Conservation (phyloP, 1,140 invertebrate genomes). For the Helicoverpa armigera region DNA sequence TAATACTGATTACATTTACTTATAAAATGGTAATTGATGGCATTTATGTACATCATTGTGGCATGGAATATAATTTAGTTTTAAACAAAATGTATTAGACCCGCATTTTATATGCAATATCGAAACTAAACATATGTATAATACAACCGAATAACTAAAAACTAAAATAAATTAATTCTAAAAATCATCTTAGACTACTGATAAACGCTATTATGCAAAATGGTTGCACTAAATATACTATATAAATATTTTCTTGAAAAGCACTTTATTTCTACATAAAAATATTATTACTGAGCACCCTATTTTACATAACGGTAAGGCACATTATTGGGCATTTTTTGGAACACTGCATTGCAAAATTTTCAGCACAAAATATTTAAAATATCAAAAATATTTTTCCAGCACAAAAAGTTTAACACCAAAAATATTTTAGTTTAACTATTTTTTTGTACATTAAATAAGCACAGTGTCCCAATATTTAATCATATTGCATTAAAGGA, state of each 20-base stretch:
- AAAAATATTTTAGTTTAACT: neutral
- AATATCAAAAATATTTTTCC: neutral
- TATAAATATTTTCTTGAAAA: conserved; percentile 50
- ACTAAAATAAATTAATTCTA: conserved; percentile 71
- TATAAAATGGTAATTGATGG: conserved; percentile 81
- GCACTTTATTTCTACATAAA: conserved; percentile 49
- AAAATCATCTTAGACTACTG: conserved; percentile 51
- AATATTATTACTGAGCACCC: conserved; percentile 64
- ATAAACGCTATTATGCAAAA: conserved; percentile 61
- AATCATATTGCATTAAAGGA: conserved; percentile 35
- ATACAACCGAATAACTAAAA: conserved; percentile 69
- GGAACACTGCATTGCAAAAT: neutral
- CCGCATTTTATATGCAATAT: conserved; percentile 70
- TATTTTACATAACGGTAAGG: conserved; percentile 67
- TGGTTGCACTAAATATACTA: conserved; percentile 43
- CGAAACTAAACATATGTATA: conserved; percentile 72
- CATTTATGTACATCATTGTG: conserved; percentile 76
- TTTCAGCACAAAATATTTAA: neutral
- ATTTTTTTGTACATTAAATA: neutral
- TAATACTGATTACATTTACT: conserved; percentile 85
- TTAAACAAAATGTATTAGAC: conserved; percentile 65
- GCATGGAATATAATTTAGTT: conserved; percentile 78
- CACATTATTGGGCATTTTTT: conserved; percentile 55
- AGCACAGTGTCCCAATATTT: conserved; percentile 22
- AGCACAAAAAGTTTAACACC: neutral